Percentiles rank a stretch among this genome's conserved stretches.
Conservation (phyloP, 2,797 vertebrate species). For the Gymnopithys bicolor region DNA sequence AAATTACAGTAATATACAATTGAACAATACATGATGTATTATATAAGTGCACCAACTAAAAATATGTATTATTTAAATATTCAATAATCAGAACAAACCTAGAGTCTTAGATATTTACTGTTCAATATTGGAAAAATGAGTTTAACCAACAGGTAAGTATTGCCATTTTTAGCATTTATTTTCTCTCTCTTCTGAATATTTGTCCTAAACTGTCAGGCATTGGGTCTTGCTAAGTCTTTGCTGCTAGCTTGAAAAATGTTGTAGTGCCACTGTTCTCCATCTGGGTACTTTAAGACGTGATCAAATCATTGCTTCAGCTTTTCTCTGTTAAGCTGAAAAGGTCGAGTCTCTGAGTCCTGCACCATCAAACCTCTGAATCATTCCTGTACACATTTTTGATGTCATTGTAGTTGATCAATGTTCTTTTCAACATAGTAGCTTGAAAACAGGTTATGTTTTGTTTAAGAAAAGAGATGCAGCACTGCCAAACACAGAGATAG, state of each 20-base stretch:
- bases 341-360: background rate
- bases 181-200: background rate
- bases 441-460: background rate
- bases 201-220: background rate
- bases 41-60: background rate
- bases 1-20: background rate
- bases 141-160: background rate
- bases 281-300: background rate
- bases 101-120: background rate
- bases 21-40: background rate
- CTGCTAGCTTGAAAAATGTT: background rate
- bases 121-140: background rate
- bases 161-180: background rate
- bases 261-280: background rate
- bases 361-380: background rate
- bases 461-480: background rate
- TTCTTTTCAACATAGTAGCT: background rate
- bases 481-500: background rate
- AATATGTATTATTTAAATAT: background rate
- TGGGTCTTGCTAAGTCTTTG: background rate
- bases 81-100: background rate
- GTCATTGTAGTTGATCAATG: background rate
- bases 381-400: background rate
- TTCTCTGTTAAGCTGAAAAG: background rate
- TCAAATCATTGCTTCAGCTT: background rate